Evolutionary conservation across 1,140 invertebrate genomes (phyloP).

Genomic region (Temnothorax longispinosus): DNA sequence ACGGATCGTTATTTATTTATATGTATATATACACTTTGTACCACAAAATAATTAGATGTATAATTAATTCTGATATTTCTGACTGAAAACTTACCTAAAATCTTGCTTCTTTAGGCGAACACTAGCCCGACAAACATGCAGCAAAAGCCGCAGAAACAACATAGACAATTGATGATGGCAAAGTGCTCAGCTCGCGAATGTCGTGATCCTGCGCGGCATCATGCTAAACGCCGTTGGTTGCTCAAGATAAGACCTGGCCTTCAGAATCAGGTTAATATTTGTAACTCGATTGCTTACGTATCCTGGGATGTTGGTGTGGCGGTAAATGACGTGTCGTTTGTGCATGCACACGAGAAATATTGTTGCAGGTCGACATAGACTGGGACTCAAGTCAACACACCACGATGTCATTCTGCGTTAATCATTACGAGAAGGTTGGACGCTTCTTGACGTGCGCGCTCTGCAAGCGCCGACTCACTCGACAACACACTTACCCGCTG

Average conservation of each 20-base stretch:
- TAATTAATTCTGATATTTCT: slow-evolving; percentile 6
- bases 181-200: slow-evolving; percentile 86
- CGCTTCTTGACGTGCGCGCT: slow-evolving; percentile 91
- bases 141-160: slow-evolving; percentile 81
- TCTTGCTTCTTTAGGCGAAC: slow-evolving; percentile 77
- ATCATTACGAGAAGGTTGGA: slow-evolving; percentile 87
- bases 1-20: not conserved
- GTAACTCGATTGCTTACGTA: slow-evolving; percentile 18
- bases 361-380: slow-evolving; percentile 81
- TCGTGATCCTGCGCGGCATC: slow-evolving; percentile 88
- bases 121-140: slow-evolving; percentile 83
- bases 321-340: not conserved
- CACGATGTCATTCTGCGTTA: slow-evolving; percentile 85
- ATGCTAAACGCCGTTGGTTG: slow-evolving; percentile 92
- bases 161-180: slow-evolving; percentile 82
- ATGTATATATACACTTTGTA: no score
- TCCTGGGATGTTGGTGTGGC: not conserved
- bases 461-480: slow-evolving; percentile 90
- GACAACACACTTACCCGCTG: slow-evolving; percentile 90
- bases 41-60: not conserved
- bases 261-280: slow-evolving; percentile 88
- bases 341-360: slow-evolving; percentile 2
- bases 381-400: slow-evolving; percentile 85
- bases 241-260: slow-evolving; percentile 90
- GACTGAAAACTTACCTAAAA: slow-evolving; percentile 1